A percentile compares a stretch with the other conserved stretches of the same genome.
phyloP scores from a whole-genome alignment of 2,797 vertebrate genomes.

The Poliocrania exsul region DNA sequence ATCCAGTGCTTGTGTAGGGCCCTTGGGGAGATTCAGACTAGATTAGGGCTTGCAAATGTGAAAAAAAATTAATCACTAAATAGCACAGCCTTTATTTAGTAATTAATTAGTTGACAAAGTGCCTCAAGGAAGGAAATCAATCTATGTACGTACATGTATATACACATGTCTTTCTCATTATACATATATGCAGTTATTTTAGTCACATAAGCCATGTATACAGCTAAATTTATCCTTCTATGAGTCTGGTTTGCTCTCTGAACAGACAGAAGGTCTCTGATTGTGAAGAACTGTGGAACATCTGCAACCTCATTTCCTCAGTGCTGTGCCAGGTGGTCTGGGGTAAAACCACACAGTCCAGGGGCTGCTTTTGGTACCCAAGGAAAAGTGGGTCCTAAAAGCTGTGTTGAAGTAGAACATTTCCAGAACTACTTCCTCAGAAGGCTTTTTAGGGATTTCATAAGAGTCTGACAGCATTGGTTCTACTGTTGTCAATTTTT shows the following conservation, averaged over 20 bases:
- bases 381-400: neutral
- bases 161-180: neutral
- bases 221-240: neutral
- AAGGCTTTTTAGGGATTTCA: fast-evolving
- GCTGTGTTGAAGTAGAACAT: neutral
- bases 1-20: neutral
- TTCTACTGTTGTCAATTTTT: neutral
- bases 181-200: neutral
- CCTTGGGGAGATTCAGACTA: neutral
- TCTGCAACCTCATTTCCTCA: neutral
- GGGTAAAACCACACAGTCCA: neutral
- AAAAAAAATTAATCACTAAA: neutral
- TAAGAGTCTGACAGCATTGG: neutral
- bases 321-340: neutral
- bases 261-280: neutral
- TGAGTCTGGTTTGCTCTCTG: neutral
- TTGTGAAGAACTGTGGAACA: neutral
- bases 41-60: neutral
- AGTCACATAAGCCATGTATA: neutral
- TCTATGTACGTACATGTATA: neutral
- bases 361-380: neutral
- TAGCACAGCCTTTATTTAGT: neutral
- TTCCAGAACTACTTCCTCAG: neutral
- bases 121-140: neutral
- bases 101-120: neutral